Conservation (phyloP, 2,888 invertebrate genomes). For the Ephialtes manifestator region DNA sequence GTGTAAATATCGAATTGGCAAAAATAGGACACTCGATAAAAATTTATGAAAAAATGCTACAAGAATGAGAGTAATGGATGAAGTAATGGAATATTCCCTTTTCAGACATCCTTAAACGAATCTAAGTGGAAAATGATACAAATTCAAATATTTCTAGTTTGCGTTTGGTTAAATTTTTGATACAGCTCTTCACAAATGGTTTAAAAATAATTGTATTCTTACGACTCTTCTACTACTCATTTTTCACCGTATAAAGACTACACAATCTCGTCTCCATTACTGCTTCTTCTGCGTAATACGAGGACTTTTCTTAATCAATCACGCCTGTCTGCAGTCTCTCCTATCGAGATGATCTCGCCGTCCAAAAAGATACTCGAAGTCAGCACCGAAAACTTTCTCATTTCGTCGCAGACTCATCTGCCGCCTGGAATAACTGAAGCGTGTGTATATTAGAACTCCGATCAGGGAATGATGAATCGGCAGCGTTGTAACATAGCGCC, state of each 20-base stretch:
- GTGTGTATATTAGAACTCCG: conserved; percentile 15
- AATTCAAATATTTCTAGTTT: no score
- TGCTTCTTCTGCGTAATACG: not conserved
- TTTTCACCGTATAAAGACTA: not conserved
- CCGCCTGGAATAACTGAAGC: conserved; percentile 6
- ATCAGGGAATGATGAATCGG: conserved; percentile 44
- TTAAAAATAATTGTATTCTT: no score
- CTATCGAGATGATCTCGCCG: not conserved
- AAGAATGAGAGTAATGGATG: no score
- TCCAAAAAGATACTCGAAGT: not conserved
- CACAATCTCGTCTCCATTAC: not conserved
- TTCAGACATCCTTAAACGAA: no score
- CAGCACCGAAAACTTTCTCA: conserved; percentile 14
- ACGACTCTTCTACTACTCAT: not conserved
- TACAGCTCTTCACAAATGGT: no score
- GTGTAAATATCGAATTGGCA: no score
- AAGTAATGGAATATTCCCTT: no score
- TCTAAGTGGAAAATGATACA: no score
- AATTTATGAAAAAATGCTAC: no score
- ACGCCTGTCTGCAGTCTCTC: not conserved
- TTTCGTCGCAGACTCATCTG: conserved; percentile 11
- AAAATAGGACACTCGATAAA: no score
- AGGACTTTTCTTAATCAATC: conserved; percentile 12
- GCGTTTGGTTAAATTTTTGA: no score
- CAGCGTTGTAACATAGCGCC: not conserved